Conservation (phyloP, 2,113 vertebrate species). For the Henicopernis longicauda region DNA sequence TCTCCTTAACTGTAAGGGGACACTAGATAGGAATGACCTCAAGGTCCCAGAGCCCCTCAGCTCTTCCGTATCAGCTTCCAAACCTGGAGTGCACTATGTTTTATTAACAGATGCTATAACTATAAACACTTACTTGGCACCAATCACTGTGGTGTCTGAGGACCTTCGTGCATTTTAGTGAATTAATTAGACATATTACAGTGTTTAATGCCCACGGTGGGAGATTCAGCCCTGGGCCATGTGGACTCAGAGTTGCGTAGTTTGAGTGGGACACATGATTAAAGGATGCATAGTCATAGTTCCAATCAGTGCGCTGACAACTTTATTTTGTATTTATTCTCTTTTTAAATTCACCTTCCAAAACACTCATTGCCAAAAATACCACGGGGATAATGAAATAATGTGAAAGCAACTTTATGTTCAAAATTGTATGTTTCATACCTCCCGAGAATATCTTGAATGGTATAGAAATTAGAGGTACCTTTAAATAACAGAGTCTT, state of each 20-base stretch:
- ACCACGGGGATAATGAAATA: neutral
- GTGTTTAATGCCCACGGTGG: neutral
- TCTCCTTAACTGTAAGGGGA: neutral
- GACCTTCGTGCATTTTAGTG: neutral
- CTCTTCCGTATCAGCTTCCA: neutral
- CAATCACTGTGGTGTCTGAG: neutral
- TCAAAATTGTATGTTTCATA: neutral
- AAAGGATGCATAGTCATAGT: neutral
- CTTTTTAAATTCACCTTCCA: neutral
- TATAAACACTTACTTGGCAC: constrained; percentile 4
- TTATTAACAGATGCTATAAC: neutral
- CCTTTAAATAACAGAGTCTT: constrained; percentile 6
- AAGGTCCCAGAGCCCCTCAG: neutral
- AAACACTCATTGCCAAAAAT: constrained; percentile 5
- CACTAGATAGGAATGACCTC: neutral
- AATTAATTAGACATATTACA: constrained; percentile 13
- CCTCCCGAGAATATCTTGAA: neutral
- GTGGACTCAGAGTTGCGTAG: neutral
- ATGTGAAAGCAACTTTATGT: constrained; percentile 1
- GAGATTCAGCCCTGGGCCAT: neutral
- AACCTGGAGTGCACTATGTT: neutral
- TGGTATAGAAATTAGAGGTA: neutral
- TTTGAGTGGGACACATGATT: neutral
- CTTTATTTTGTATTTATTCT: constrained; percentile 5
- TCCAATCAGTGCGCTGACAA: neutral